A percentile compares a stretch with the other conserved stretches of the same genome.
Conservation (phyloP, 1,140 invertebrate species). For the Portunus trituberculatus region DNA sequence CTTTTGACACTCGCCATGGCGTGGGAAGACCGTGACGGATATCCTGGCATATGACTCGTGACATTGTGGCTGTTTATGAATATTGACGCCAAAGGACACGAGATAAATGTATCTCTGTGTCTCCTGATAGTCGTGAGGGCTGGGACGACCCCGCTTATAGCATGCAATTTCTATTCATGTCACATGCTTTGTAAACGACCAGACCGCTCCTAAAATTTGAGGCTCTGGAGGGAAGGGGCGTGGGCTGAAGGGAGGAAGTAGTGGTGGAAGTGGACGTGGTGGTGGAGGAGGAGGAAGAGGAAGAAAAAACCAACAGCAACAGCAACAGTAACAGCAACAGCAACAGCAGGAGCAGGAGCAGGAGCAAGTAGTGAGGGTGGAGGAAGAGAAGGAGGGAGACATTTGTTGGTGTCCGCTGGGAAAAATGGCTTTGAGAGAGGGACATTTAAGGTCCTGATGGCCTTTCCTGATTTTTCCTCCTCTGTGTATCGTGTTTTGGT, state of each 20-base stretch:
- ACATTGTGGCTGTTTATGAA: not conserved
- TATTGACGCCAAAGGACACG: not conserved
- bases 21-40: not conserved
- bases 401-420: not conserved
- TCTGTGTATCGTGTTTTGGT: not conserved
- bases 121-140: not conserved
- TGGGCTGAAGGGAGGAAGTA: not conserved
- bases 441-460: slow-evolving; percentile 3
- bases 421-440: slow-evolving; percentile 15
- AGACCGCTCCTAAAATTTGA: not conserved
- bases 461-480: slow-evolving; percentile 1
- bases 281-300: not conserved
- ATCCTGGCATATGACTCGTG: not conserved
- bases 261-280: not conserved
- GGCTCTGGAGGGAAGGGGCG: not conserved
- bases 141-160: not conserved
- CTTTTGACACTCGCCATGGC: not conserved
- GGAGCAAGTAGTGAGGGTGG: not conserved
- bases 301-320: too few relatives aligned
- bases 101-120: not conserved
- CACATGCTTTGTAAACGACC: not conserved
- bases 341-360: not conserved
- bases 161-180: not conserved
- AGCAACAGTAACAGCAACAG: too few relatives aligned
- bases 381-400: not conserved